phyloP scores from a whole-genome alignment of 2,888 invertebrate species.

The Rhorus exstirpatorius region DNA sequence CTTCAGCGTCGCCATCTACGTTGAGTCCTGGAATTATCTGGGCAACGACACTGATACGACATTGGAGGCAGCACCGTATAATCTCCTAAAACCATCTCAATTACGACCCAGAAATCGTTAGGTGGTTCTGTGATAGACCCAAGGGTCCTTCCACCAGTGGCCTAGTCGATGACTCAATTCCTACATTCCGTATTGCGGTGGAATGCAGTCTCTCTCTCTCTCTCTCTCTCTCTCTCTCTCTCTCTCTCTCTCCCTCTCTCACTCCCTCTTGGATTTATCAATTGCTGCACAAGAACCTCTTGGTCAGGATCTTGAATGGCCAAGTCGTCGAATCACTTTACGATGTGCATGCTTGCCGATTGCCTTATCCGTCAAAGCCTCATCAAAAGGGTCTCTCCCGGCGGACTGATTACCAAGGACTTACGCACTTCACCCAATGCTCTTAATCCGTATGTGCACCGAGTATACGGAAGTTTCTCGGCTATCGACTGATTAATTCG shows the following conservation, averaged over 20 bases:
- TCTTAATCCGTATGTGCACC: neutral
- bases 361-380: constrained; percentile 42
- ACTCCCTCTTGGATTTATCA: neutral
- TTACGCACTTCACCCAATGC: neutral
- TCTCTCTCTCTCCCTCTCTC: neutral
- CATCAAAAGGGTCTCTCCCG: neutral
- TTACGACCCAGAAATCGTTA: neutral
- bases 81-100: neutral
- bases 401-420: constrained; percentile 1
- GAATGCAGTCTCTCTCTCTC: neutral
- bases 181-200: neutral
- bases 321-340: constrained; percentile 33
- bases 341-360: constrained; percentile 26
- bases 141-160: constrained; percentile 2
- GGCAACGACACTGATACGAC: too few species aligned
- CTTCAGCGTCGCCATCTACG: too few species aligned
- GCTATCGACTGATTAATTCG: constrained; percentile 32
- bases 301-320: constrained; percentile 20
- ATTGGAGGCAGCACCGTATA: too few species aligned
- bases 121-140: neutral
- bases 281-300: constrained; percentile 3
- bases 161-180: constrained; percentile 12
- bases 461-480: constrained; percentile 2
- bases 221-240: neutral
- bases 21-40: too few species aligned